These are phyloP conservation scores for Diprion similis DNA, from an alignment of 1,140 invertebrate genomes.

Conservation along the genomic window DNA sequence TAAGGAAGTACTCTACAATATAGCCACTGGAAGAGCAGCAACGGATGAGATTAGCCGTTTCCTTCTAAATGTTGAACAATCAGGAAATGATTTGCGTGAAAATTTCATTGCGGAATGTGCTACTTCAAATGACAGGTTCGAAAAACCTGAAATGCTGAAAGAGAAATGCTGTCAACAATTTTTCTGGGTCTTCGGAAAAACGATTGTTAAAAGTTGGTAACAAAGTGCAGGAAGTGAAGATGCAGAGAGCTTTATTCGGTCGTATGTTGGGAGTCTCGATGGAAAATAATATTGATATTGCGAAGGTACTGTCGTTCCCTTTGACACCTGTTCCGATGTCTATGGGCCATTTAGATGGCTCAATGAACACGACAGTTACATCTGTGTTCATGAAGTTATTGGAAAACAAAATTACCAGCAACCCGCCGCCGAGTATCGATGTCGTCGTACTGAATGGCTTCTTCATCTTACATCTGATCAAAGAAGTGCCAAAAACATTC, in stretches of 20 bases:
- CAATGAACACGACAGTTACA: neutral
- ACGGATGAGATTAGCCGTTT: too few relatives aligned
- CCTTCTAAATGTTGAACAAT: too few relatives aligned
- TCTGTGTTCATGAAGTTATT: neutral
- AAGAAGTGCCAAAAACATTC: slow-evolving; percentile 23
- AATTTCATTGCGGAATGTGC: too few relatives aligned
- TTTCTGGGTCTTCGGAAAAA: neutral
- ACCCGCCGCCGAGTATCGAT: neutral
- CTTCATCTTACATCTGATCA: slow-evolving; percentile 24
- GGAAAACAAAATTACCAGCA: neutral
- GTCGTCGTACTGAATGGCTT: slow-evolving; percentile 20
- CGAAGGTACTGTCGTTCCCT: neutral
- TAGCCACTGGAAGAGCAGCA: too few relatives aligned
- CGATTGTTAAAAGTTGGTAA: neutral
- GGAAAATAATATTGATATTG: neutral
- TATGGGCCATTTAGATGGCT: neutral
- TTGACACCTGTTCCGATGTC: neutral
- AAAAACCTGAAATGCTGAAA: neutral
- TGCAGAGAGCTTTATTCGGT: neutral
- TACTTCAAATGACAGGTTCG: too few relatives aligned
- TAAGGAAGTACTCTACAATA: too few relatives aligned
- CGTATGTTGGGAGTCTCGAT: neutral
- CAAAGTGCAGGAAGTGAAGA: neutral
- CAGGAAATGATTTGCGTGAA: too few relatives aligned
- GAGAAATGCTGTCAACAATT: neutral